Evolutionary conservation across 2,888 invertebrate species (phyloP), one percentile per base, ranked within the genome.

Genomic region (Pyrrhosoma nymphula): DNA sequence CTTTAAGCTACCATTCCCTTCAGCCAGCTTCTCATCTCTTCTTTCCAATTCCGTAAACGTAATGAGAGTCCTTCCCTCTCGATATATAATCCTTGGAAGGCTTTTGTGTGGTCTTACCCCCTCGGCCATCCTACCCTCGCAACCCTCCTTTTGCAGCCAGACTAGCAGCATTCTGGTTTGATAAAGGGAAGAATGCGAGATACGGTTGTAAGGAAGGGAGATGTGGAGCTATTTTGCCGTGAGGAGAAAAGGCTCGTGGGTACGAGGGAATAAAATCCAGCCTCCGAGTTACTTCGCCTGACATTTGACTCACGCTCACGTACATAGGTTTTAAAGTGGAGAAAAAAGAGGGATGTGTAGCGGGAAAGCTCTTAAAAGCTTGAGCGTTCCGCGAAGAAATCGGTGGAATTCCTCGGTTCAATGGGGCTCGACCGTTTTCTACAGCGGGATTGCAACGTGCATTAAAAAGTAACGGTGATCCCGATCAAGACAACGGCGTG

Each of bases 31-130:
- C 20, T 60, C 60, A 14, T 60, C 60, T 10, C 69, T 69, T 12
- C 56, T 90, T 60, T 60, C 60, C 0, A n/a, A 0, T 39, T 63
- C 39, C 91, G 39, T 91, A 91, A 63, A 20, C 63, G 20, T 39
- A 35, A 91, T 20, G 30, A 39, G 39, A 63, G 63, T 60, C 91
- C 63, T 69, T 91, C 63, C 39, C 6, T 60, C 63, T 88, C 91
- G 63, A 63, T n/a, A 63, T n/a, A 69, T 91, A 60, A 91, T 91
- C 91, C 90, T 60, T 39, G 60, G n/a, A 30, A 30, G 35, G 91
- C 91, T 91, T 69, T 91, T 60, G 90, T 60, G 39, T 39, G 39
- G 0, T 47, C 88, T 18, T 8, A 23, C 88, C 60, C 20, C 60
- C 60, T n/a, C n/a, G n/a, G n/a, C n/a, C n/a, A n/a, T n/a, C n/a